Base-by-base conservation (phyloP, 1,140 invertebrate species). In the Aphaenogaster ashmeadi region DNA sequence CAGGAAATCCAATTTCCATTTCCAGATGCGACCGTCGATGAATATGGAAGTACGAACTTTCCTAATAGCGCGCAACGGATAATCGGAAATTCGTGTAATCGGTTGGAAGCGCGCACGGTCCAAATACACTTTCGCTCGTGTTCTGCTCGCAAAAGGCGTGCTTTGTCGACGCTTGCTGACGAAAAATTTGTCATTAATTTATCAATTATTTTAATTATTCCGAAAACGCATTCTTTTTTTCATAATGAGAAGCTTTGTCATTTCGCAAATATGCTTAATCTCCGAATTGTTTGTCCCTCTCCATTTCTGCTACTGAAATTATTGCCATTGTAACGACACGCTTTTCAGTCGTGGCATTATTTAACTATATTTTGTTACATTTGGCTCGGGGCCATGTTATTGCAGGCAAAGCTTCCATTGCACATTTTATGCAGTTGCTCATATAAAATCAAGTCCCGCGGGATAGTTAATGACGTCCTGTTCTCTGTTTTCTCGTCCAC, bases 41-140 rank as follows among this genome's bases (percentile, higher is more conserved):
- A 90, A 87, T 87, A 90, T 89, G 84, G 85, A 89, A 89, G 86
- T 87, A 87, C 87, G 87, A 86, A 60, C 54, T 77, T 79, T 79
- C 77, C 80, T 86, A 81, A 89, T 71, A 64, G 83, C 36, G 87
- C 69, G 69, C 66, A 44, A 47, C 52, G 83, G 83, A 88, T 80
- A 62, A 72, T 77, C 87, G 89, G 77, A 77, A 88, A 77, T 86
- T 67, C 71, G 47, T 74, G 81, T 87, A 90, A 88, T 89, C 83
- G 83, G 62, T 79, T 44, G 74, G 60, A 86, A 86, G 27, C 75
- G 47, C 50, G 38, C 60, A 54, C 44, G 47, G 60, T 79, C 38
- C 72, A 75, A 75, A 75, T 84, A 75, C 80, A 84, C 80, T 84
- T 75, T 75, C 69, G 54, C 52, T 50, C 67, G 15, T 38, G 36